phyloP scores from a whole-genome alignment of 2,888 invertebrate species.

The Eucriotettix oculatus region DNA sequence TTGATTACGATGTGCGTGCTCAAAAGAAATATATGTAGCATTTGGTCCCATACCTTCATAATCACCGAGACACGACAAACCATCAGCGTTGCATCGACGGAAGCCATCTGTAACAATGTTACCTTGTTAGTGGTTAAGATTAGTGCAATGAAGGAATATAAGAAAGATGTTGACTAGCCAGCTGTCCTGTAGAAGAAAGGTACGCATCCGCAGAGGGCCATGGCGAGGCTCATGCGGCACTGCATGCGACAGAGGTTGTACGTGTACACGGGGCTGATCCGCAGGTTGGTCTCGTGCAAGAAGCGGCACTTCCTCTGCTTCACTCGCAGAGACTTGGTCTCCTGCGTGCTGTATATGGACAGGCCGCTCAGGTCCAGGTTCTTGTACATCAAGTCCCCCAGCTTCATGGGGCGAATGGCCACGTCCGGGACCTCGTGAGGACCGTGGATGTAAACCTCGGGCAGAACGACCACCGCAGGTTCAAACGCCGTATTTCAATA shows the following conservation, averaged over 20 bases:
- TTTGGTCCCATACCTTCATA: no score
- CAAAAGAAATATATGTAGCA: no score
- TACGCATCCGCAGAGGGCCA: slow-evolving; percentile 46
- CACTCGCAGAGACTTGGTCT: slow-evolving; percentile 22
- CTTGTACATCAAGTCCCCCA: slow-evolving; percentile 35
- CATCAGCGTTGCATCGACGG: no score
- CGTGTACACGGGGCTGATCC: slow-evolving; percentile 17
- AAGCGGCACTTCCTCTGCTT: slow-evolving; percentile 41
- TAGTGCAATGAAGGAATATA: no score
- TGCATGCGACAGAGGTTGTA: slow-evolving; percentile 53
- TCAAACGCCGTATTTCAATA: no score
- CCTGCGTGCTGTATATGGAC: slow-evolving; percentile 38
- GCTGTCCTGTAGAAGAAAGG: slow-evolving; percentile 55
- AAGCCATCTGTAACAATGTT: no score
- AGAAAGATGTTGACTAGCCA: slow-evolving; percentile 28
- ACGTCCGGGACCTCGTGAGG: slow-evolving; percentile 50
- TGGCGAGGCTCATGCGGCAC: slow-evolving; percentile 44
- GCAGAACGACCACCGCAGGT: no score
- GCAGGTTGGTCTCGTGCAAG: slow-evolving; percentile 7
- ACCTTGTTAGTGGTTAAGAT: no score
- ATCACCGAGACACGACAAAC: no score
- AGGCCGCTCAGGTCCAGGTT: slow-evolving; percentile 41
- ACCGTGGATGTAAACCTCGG: slow-evolving; percentile 44
- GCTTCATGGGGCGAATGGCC: slow-evolving; percentile 29
- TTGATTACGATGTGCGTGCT: no score